Evolutionary conservation across 2,888 invertebrate genomes (phyloP), one percentile per base, ranked within the genome.

Genomic region (Coelinius sp.): DNA sequence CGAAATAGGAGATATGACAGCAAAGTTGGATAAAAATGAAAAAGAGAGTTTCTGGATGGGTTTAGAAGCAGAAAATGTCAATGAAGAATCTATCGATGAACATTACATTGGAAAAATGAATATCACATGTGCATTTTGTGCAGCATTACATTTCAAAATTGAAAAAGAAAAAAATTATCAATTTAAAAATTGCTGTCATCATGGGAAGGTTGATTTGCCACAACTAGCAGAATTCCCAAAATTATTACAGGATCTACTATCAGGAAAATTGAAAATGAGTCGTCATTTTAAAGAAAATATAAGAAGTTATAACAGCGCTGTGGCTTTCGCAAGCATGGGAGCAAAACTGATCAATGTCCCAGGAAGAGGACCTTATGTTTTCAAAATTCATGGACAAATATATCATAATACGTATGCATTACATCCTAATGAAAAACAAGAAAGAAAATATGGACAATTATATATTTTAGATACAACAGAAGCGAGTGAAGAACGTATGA

Each of bases 331-430:
- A 22, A 56, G 41, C 46, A 66, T 67, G 44, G 59, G 67, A 24
- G 71, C 68, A 12, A 71, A 68, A 63, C 62, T 71, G n/a, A 46
- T 67, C 2, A 62, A 35, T 0, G 2, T 27, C 4, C 1, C 44
- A 7, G 59, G 62, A 3, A 41, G 17, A 12, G 67, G 71, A 27
- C 67, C 71, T 25, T 68, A 20, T 17, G 63, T 67, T 8, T 71
- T 35, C 41, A 22, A 62, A 4, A 22, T 71, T 27, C 52, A 63
- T 38, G 71, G 68, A 14, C 67, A 67, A 68, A 68, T 63, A n/a
- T 71, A 71, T 71, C 71, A 71, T 49, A 71, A 71, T 44, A 71
- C 71, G 66, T 56, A 46, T 14, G 25, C 66, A 27, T 49, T 71
- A 22, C 65, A 66, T 44, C 59, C 65, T 27, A 10, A 66, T 24